Evolutionary conservation across 2,888 invertebrate species (phyloP), one percentile per base, ranked within the genome.

Genomic region (Tetrapedia diversipes): DNA sequence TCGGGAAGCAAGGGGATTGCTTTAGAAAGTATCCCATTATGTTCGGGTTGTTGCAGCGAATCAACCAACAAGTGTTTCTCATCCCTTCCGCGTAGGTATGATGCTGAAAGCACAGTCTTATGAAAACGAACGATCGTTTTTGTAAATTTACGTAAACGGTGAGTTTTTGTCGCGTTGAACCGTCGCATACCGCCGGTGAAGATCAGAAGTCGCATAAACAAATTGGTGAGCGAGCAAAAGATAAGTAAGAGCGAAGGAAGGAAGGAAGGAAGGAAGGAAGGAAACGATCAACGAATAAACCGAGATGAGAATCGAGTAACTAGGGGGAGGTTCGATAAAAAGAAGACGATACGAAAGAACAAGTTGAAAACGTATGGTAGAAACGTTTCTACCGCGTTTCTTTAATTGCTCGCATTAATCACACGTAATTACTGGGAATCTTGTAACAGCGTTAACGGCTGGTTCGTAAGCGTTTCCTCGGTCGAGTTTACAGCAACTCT

Each of bases 371-470:
- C 67, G 39, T 56, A 54, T 77, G 37, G 54, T 69, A 45, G 45
- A 41, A 72, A 57, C 66, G 66, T 75, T 76, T 76, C 81, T 75
- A 65, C 77, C 85, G 84, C 84, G 82, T 89, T 89, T 88, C 89
- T 89, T 87, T 89, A 90, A 90, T 90, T 88, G 83, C 85, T 64
- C 51, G 67, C 87, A 89, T 90, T 90, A 90, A 89, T 90, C 89
- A 88, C 81, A 79, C 82, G 84, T 90, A 90, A 90, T 89, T 89
- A 86, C 87, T 77, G 81, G 80, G 82, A 86, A 86, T 87, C 88
- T 90, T 88, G 89, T 84, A 85, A 82, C 83, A 77, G 84, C 76
- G 86, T 81, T 84, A 86, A 86, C 84, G 85, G 82, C 83, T 81
- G 85, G 77, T 68, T 61, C 71, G 71, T 77, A 76, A 80, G 79